phyloP scores from a whole-genome alignment of 2,797 vertebrate species.

The Parotocinclus haroldoi region DNA sequence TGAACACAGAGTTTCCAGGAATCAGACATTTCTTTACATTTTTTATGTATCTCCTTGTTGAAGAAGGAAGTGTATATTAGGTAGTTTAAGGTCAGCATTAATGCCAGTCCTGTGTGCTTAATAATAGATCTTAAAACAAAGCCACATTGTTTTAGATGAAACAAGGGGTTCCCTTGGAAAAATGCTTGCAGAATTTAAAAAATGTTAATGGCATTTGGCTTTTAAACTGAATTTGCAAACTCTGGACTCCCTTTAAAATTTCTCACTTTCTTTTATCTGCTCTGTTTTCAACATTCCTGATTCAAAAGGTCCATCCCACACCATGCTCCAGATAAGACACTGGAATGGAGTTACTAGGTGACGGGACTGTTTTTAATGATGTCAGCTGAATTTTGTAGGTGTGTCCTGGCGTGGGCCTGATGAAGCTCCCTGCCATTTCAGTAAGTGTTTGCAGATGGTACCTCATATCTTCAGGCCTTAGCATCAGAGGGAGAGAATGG shows the following conservation, averaged over 20 bases:
- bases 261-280: not conserved
- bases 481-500: conserved; percentile 57
- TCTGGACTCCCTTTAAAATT: not conserved
- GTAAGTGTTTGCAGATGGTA: conserved; percentile 46
- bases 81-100: too few relatives aligned
- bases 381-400: conserved; percentile 31
- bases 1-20: too few relatives aligned
- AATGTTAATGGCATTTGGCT: not conserved
- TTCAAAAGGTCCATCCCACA: not conserved
- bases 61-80: too few relatives aligned
- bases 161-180: not conserved
- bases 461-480: conserved; percentile 51
- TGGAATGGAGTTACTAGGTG: conserved; percentile 15
- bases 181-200: not conserved
- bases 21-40: too few relatives aligned
- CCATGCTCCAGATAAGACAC: conserved; percentile 3
- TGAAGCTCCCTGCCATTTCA: conserved; percentile 56
- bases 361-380: conserved; percentile 34
- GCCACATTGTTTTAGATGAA: not conserved
- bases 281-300: not conserved
- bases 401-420: conserved; percentile 34
- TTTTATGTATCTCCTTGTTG: too few relatives aligned
- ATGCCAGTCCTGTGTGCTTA: too few relatives aligned
- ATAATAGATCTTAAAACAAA: too few relatives aligned
- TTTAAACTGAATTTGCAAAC: conserved; percentile 1